Base-by-base conservation (phyloP, 1,140 invertebrate genomes). In the Ceratina japonica region DNA sequence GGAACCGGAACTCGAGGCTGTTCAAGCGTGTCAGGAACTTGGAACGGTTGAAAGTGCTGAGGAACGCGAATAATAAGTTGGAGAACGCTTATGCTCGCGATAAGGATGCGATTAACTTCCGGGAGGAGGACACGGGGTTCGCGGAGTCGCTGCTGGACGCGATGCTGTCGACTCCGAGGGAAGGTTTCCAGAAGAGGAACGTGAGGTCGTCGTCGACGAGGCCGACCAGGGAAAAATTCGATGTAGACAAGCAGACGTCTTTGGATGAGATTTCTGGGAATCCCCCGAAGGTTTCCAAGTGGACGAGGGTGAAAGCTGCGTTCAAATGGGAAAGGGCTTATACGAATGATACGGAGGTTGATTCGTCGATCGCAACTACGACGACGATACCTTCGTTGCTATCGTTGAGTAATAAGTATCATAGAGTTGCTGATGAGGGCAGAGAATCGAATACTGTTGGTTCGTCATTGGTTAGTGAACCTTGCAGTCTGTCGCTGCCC, bases 281-380 rank as follows among this genome's bases (percentile, higher is more conserved):
- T 0, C 70, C 86, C 13, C 88, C 93, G 0, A 94, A 96, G 89
- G 93, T 96, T 12, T 97, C 96, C 0, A 96, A 96, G 86, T 97
- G 96, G 96, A 97, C 95, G 2, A 95, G 95, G 89, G 96, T 97
- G 12, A 97, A 97, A 90, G 95, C 96, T 24, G 96, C 96, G 15
- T 96, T 97, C 80, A 95, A 95, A 85, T 96, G 94, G 95, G 95
- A 96, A 84, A 93, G 93, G n/a, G 94, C 94, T 8, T 93, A 92
- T 75, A 93, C 93, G 8, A 86, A 81, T 37, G 85, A 86, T 16
- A 16, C 71, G 12, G 44, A 62, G 75, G 15, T 20, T 7, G 79
- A 66, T 63, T 58, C 31, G 27, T 56, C 59, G 68, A 59, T 24
- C 52, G 37, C 92, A 27, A 76, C 89, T 66, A 90, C 76, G 84